Base-by-base conservation (phyloP, 1,140 invertebrate species). In the Drosophila cardini region DNA sequence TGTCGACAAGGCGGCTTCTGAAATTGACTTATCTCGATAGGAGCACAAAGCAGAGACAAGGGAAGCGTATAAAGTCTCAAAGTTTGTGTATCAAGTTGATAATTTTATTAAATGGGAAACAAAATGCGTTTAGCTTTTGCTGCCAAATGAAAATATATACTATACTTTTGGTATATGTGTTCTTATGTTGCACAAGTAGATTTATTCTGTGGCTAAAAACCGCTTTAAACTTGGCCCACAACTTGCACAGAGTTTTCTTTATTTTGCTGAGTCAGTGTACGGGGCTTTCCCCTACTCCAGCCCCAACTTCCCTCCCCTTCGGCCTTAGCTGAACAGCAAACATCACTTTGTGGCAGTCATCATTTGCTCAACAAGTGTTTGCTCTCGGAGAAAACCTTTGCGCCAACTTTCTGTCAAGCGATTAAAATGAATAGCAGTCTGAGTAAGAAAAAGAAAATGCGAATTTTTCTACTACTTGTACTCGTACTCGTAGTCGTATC, bases 331-430 rank as follows among this genome's bases (percentile, higher is more conserved):
- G 76, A 58, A 85, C 57, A 60, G 76, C 84, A 87, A 89, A 87
- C 80, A 87, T 72, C 77, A 89, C 83, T 87, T 87, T 87, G 83
- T 83, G 81, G 77, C 81, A 76, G 81, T 63, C 81, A 76, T 85
- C 81, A 85, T 84, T 84, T 85, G 84, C 80, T 87, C 83, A 87
- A 87, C 83, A 87, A 87, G 83, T 87, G 84, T 87, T 87, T 87
- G 83, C 80, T 74, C 75, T 75, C 13, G 36, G 76, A 57, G 46
- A 61, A 84, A 84, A 80, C 75, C 86, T 87, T 87, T 84, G 79
- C 62, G 52, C 46, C 69, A 60, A 77, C 43, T 74, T 72, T 72
- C 36, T 73, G 72, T 45, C 67, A 57, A 18, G 67, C 72, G 67
- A 74, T 74, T 74, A 74, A 74, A 67, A 63, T 56, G 65, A 70